Conservation (phyloP, 2,888 invertebrate species). For the Lycocerus yunnanus region DNA sequence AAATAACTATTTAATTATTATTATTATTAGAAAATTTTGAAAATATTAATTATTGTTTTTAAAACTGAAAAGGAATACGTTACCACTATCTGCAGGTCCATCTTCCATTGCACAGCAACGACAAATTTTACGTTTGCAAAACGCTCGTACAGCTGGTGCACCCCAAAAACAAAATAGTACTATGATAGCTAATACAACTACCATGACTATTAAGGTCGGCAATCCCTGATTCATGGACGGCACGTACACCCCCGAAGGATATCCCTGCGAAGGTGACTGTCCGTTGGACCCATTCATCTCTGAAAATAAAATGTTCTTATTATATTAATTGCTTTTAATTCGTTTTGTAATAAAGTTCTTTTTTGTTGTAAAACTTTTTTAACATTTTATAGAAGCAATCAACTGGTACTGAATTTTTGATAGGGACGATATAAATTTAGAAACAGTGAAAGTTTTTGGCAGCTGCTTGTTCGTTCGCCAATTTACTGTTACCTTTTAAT, state of each 20-base stretch:
- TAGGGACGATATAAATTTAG: background rate
- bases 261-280: slow-evolving; percentile 6
- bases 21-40: background rate
- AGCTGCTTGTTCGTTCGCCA: background rate
- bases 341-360: no score
- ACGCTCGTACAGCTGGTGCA: slow-evolving; percentile 60
- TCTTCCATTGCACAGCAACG: slow-evolving; percentile 57
- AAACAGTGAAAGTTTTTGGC: background rate
- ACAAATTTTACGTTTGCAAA: slow-evolving; percentile 55
- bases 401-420: background rate
- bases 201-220: slow-evolving; percentile 61
- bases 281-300: slow-evolving; percentile 11
- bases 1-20: background rate
- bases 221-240: slow-evolving; percentile 53
- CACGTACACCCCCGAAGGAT: slow-evolving; percentile 44
- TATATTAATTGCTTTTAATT: background rate
- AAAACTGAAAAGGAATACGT: slow-evolving; percentile 9
- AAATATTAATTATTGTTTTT: background rate
- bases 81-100: slow-evolving; percentile 50
- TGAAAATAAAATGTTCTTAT: slow-evolving; percentile 2
- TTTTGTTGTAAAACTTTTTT: background rate
- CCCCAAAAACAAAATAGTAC: slow-evolving; percentile 64
- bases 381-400: background rate
- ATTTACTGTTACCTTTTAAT: background rate
- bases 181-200: slow-evolving; percentile 61